Evolutionary conservation across 2,888 invertebrate genomes (phyloP), one percentile per base, ranked within the genome.

Genomic region (Andrena bicolor): DNA sequence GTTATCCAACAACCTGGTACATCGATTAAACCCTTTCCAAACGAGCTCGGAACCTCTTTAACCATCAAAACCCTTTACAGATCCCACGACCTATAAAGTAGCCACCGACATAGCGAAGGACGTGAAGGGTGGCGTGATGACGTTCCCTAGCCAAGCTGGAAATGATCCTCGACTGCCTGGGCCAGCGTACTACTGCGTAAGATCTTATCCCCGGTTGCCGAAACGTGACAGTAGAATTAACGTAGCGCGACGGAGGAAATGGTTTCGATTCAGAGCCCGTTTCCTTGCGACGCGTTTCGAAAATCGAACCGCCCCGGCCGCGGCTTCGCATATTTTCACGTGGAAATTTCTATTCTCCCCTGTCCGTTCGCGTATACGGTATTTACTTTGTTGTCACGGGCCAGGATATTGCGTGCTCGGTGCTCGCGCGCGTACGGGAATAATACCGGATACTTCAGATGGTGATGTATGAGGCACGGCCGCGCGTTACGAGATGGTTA

Each of bases 361-460:
- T 66, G 75, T 69, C 73, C 76, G 79, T 80, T 76, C 86, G 58
- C 80, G 82, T 81, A 74, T 49, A 77, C 72, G 80, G 70, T 86
- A 86, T 87, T 87, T 87, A 85, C 88, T 86, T 85, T 80, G 85
- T 82, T 76, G 81, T 73, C 81, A 85, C 83, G 76, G 80, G 77
- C 81, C 80, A 82, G 88, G 82, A 87, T 88, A 88, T 88, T 88
- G 87, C 87, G 81, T 84, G 79, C 86, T 76, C 74, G 71, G 51
- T 26, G 23, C 56, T 78, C 75, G 65, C 76, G 70, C 84, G 81
- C 75, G 87, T 73, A 66, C 84, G 81, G 80, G 86, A 87, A 85
- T 87, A 88, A 87, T 87, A 86, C 84, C 87, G 87, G 87, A 88
- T 87, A 87, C 87, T 88, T 88, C 86, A 88, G 86, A 86, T 85